Conservation (phyloP, 2,888 invertebrate genomes). For the Drosophila neotestacea region DNA sequence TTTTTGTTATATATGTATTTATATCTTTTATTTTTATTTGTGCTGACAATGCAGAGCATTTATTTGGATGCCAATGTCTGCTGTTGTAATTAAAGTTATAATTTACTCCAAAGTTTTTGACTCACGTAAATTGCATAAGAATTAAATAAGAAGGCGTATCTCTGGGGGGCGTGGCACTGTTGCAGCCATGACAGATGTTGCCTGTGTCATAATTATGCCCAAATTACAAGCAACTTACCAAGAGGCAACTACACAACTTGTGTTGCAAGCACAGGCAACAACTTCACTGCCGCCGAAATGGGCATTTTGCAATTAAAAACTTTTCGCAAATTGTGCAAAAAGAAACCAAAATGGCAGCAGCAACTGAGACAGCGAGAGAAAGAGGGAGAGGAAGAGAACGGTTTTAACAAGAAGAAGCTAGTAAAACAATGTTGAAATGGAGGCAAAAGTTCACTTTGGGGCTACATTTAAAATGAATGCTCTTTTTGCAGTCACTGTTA, state of each 20-base stretch:
- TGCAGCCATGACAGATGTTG: slow-evolving; percentile 61
- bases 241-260: slow-evolving; percentile 20
- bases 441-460: slow-evolving; percentile 21
- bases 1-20: slow-evolving; percentile 7
- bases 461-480: slow-evolving; percentile 35
- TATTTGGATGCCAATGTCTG: slow-evolving; percentile 43
- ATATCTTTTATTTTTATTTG: slow-evolving; percentile 3
- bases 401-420: slow-evolving; percentile 36
- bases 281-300: slow-evolving; percentile 39
- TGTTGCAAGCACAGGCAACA: slow-evolving; percentile 14
- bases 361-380: neutral
- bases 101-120: slow-evolving; percentile 52
- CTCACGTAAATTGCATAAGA: slow-evolving; percentile 61
- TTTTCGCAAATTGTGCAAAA: slow-evolving; percentile 57
- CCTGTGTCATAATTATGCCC: slow-evolving; percentile 72
- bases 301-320: slow-evolving; percentile 71
- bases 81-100: slow-evolving; percentile 69
- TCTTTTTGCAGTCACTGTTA: slow-evolving; percentile 14
- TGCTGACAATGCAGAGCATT: slow-evolving; percentile 47
- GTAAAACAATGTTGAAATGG: slow-evolving; percentile 38
- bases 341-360: slow-evolving; percentile 4
- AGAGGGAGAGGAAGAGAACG: slow-evolving; percentile 2
- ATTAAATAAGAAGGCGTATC: slow-evolving; percentile 30
- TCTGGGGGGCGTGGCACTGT: slow-evolving; percentile 14
- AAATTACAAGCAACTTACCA: slow-evolving; percentile 64